phyloP scores from a whole-genome alignment of 2,113 vertebrate genomes.

The Laticauda colubrina region DNA sequence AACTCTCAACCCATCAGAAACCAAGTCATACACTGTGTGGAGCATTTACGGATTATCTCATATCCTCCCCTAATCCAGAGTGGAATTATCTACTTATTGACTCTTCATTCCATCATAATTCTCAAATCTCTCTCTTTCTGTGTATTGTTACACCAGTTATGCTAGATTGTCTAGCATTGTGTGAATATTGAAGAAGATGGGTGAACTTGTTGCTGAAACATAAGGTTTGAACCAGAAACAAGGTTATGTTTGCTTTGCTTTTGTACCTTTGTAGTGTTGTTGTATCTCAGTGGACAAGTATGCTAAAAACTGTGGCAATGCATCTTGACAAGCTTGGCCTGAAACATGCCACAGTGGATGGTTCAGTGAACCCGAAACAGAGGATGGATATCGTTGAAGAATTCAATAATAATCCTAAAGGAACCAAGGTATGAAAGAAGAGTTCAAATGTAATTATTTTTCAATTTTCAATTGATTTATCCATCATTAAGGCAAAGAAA shows the following conservation, averaged over 20 bases:
- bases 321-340: conserved; percentile 77
- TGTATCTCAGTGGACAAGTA: conserved; percentile 96
- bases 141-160: neutral
- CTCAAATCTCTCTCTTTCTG: neutral
- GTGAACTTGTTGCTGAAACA: neutral
- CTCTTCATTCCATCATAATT: neutral
- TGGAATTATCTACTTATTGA: neutral
- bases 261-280: conserved; percentile 78
- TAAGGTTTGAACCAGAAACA: neutral
- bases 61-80: neutral
- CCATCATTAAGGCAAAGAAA: neutral
- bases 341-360: conserved; percentile 79
- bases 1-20: neutral
- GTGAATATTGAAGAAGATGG: neutral
- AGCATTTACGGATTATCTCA: neutral
- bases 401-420: conserved; percentile 84
- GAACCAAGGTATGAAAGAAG: conserved; percentile 76
- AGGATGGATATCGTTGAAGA: conserved; percentile 94
- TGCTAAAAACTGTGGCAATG: conserved; percentile 83
- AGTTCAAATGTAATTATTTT: neutral
- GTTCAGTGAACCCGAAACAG: conserved; percentile 84
- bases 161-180: neutral
- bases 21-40: neutral
- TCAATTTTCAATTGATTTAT: neutral
- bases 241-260: neutral